Base-by-base conservation (phyloP, 2,113 vertebrate species). In the Physeter macrocephalus region DNA sequence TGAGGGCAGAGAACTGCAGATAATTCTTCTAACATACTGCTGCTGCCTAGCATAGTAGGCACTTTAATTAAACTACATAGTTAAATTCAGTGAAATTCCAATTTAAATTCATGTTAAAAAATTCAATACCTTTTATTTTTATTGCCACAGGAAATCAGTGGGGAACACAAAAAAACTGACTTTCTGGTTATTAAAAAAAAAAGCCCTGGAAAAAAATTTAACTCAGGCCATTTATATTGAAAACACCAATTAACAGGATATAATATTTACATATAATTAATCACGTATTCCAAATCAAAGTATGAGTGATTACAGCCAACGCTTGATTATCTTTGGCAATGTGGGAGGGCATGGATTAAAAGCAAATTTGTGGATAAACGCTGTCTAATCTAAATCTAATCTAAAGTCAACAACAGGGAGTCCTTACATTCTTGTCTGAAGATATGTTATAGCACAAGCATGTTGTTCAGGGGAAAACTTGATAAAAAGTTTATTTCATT, bases 221-320 rank as follows among this genome's bases (percentile, higher is more conserved):
- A 82, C 36, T 92, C 2, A 46, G 23, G 34, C 8, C n/a, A 84
- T 90, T 93, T 90, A 66, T 62, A 92, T 11, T 46, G 34, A 90
- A 92, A 90, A 96, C 39, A 71, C 49, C n/a, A 84, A 66, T 77
- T 94, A 87, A 90, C 25, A 93, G 74, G 81, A 94, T 83, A 90
- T 61, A 85, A 43, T 83, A 90, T 90, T 92, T 96, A 90, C 46
- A 78, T 67, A 92, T 67, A 94, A 94, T 88, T 83, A 93, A 90
- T 84, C 31, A 87, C n/a, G 61, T 31, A 46, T 77, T 84, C 67
- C 46, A 84, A 94, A 90, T 34, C 89, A 93, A 96, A 74, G 29
- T 66, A 61, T 87, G 90, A 59, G 62, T 69, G 77, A 93, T 54
- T 78, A 72, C 31, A 61, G 43, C 74, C 96, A 94, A 90, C 39